Evolutionary conservation across 1,140 invertebrate genomes (phyloP).

Genomic region (Tenebrio molitor): DNA sequence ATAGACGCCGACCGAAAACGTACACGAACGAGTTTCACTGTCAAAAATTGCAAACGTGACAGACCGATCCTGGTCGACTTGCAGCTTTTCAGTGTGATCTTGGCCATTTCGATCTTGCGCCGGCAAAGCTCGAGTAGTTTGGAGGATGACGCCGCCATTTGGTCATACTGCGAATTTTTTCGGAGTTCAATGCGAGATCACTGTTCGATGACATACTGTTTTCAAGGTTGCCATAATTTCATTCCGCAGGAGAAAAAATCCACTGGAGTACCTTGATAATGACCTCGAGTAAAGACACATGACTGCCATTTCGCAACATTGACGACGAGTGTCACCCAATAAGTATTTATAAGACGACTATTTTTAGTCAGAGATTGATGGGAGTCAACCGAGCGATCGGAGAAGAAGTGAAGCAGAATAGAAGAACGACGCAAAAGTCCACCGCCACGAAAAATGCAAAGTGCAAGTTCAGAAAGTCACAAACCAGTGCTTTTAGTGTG

Average conservation of each 20-base stretch:
- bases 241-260: slow-evolving; percentile 5
- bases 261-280: slow-evolving; percentile 14
- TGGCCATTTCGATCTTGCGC: too few relatives aligned
- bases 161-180: background rate
- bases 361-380: background rate
- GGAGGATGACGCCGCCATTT: too few relatives aligned
- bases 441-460: background rate
- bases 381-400: background rate
- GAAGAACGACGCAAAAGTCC: background rate
- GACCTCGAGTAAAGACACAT: slow-evolving; percentile 9
- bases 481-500: too few relatives aligned
- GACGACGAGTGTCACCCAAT: background rate
- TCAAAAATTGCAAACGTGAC: slow-evolving; percentile 3
- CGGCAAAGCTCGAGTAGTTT: too few relatives aligned
- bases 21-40: background rate
- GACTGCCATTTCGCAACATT: slow-evolving; percentile 5
- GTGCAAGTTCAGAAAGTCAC: too few relatives aligned
- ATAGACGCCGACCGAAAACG: background rate
- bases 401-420: background rate
- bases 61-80: slow-evolving; percentile 3
- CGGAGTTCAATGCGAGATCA: background rate
- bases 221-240: slow-evolving; percentile 15
- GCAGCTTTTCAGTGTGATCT: background rate
- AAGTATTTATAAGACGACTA: slow-evolving; percentile 2
- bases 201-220: background rate